These are phyloP conservation scores for Homarus gammarus DNA, from an alignment of 2,888 invertebrate species.

Conservation along the genomic window DNA sequence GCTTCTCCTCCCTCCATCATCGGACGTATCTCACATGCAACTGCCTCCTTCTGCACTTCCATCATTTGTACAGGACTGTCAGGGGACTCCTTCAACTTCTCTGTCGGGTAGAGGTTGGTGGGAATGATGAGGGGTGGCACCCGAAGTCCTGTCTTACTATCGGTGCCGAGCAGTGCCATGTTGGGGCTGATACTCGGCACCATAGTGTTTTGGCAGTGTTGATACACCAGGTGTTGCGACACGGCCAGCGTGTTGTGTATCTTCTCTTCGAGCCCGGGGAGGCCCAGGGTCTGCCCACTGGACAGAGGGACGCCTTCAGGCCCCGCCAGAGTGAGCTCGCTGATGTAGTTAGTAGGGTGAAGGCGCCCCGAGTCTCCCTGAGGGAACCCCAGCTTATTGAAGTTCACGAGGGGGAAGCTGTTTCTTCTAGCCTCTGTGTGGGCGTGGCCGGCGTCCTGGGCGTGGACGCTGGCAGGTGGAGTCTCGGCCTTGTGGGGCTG, in stretches of 20 bases:
- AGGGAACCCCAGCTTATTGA: slow-evolving; percentile 31
- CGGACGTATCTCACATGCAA: slow-evolving; percentile 30
- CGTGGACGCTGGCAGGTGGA: slow-evolving; percentile 21
- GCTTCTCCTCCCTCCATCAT: neutral
- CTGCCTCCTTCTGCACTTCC: slow-evolving; percentile 45
- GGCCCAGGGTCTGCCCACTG: neutral
- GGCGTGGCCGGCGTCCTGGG: neutral
- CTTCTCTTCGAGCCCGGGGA: slow-evolving; percentile 13
- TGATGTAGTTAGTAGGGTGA: neutral
- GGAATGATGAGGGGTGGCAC: slow-evolving; percentile 47
- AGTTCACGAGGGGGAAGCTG: slow-evolving; percentile 44
- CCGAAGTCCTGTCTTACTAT: slow-evolving; percentile 38
- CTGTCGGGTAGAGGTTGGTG: slow-evolving; percentile 20
- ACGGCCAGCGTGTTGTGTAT: slow-evolving; percentile 10
- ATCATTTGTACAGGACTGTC: slow-evolving; percentile 52
- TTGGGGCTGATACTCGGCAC: slow-evolving; percentile 22
- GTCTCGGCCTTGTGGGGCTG: slow-evolving; percentile 64
- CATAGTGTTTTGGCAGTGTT: slow-evolving; percentile 33
- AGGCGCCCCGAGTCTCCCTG: slow-evolving; percentile 12
- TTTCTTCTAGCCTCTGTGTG: slow-evolving; percentile 40
- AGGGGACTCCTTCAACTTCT: slow-evolving; percentile 41
- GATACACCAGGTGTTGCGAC: slow-evolving; percentile 49
- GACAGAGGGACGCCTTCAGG: slow-evolving; percentile 7
- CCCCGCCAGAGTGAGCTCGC: slow-evolving; percentile 31
- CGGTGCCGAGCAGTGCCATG: slow-evolving; percentile 25